Conservation (phyloP, 2,113 vertebrate species). For the Sceloporus undulatus region DNA sequence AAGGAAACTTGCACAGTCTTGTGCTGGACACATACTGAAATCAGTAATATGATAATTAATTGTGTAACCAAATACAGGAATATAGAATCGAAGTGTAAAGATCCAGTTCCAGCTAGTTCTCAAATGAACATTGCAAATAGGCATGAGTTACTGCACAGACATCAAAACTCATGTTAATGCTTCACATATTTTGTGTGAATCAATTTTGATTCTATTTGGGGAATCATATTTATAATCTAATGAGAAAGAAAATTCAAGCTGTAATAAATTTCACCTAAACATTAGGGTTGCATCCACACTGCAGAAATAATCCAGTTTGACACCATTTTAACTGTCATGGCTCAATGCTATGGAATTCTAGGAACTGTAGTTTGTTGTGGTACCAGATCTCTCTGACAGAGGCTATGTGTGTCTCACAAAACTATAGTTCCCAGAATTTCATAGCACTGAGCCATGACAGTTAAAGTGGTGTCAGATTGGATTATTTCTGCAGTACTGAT, state of each 20-base stretch:
- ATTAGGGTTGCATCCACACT: too few relatives aligned
- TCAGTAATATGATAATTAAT: not conserved
- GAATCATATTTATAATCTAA: not conserved
- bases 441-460: too few relatives aligned
- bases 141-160: too few relatives aligned
- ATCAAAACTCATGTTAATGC: not conserved
- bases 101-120: not conserved
- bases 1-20: not conserved
- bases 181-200: not conserved
- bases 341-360: too few relatives aligned
- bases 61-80: not conserved
- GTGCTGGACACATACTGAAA: not conserved
- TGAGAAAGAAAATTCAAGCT: not conserved
- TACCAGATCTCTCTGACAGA: too few relatives aligned
- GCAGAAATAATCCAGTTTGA: too few relatives aligned
- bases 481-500: too few relatives aligned
- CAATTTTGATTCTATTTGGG: not conserved
- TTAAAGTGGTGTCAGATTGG: too few relatives aligned
- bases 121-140: not conserved
- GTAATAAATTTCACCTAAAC: not conserved
- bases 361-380: too few relatives aligned
- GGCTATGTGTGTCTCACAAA: too few relatives aligned
- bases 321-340: too few relatives aligned
- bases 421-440: too few relatives aligned
- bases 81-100: not conserved